A percentile compares a stretch with the other conserved stretches of the same genome.
These are phyloP conservation scores for Megaceryle torquata DNA, from an alignment of 2,113 vertebrate genomes.

Conservation along the genomic window DNA sequence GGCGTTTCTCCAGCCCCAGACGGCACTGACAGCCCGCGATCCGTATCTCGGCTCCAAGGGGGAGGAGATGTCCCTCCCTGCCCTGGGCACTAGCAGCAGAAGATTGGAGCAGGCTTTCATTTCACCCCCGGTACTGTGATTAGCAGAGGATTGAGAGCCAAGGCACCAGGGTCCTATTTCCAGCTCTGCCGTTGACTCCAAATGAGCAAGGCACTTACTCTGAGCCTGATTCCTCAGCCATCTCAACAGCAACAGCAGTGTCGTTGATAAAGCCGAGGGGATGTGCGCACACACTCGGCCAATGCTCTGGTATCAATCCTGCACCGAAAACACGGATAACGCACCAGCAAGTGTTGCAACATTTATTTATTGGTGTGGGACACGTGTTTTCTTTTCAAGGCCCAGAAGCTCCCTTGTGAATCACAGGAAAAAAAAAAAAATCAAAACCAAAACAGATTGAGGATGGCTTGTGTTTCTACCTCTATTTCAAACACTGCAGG, in stretches of 20 bases:
- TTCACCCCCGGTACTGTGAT: neutral
- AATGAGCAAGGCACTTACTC: neutral
- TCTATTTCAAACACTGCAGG: neutral
- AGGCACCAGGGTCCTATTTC: neutral
- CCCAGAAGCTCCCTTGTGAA: neutral
- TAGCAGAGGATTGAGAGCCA: neutral
- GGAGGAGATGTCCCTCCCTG: neutral
- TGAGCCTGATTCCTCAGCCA: neutral
- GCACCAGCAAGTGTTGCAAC: neutral
- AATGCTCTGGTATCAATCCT: neutral
- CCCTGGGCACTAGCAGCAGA: neutral
- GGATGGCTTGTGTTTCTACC: neutral
- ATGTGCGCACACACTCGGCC: neutral
- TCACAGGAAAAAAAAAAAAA: neutral
- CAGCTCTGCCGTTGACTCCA: neutral
- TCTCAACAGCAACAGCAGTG: neutral
- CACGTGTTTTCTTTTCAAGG: rapidly evolving
- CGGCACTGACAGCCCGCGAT: neutral
- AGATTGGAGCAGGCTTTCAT: neutral
- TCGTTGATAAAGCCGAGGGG: neutral
- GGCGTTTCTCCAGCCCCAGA: neutral
- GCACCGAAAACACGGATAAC: neutral
- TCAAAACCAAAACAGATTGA: neutral
- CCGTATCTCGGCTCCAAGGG: rapidly evolving
- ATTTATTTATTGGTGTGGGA: neutral